Evolutionary conservation across 2,888 invertebrate genomes (phyloP).

Genomic region (Dryocosmus kuriphilus): DNA sequence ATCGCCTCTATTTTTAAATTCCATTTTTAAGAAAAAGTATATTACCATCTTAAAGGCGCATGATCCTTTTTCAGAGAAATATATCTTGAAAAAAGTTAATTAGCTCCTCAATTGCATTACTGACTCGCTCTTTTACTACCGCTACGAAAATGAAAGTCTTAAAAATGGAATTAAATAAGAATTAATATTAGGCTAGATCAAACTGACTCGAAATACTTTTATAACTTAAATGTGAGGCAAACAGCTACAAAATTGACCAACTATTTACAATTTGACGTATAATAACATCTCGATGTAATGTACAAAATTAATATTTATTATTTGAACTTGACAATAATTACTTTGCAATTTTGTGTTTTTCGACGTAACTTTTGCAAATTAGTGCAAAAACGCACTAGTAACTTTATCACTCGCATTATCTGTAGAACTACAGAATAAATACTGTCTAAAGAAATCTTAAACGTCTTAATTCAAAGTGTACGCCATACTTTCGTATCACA

Average conservation of each 20-base stretch:
- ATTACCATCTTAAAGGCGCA: conserved; percentile 2
- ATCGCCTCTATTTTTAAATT: not conserved
- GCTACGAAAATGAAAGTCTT: not conserved
- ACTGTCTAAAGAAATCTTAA: conserved; percentile 5
- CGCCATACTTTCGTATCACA: not conserved
- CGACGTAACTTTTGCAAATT: not conserved
- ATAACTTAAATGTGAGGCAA: not conserved
- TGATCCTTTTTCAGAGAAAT: not conserved
- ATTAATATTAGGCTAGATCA: not conserved
- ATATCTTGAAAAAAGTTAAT: not conserved
- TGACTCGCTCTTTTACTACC: not conserved
- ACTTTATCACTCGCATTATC: conserved; percentile 14
- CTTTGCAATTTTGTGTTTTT: not conserved
- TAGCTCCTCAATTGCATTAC: not conserved
- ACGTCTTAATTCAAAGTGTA: not conserved
- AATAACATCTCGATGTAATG: not conserved
- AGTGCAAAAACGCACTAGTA: conserved; percentile 5
- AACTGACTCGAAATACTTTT: not conserved
- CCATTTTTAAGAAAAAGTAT: not conserved
- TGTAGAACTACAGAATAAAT: conserved; percentile 8
- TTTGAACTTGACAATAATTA: not conserved
- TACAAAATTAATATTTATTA: conserved; percentile 22
- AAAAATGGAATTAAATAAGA: not conserved
- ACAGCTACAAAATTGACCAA: not conserved
- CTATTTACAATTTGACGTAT: conserved; percentile 35